A percentile compares a stretch with the other conserved stretches of the same genome.
Conservation (phyloP, 1,140 invertebrate genomes). For the Cotesia typhae region DNA sequence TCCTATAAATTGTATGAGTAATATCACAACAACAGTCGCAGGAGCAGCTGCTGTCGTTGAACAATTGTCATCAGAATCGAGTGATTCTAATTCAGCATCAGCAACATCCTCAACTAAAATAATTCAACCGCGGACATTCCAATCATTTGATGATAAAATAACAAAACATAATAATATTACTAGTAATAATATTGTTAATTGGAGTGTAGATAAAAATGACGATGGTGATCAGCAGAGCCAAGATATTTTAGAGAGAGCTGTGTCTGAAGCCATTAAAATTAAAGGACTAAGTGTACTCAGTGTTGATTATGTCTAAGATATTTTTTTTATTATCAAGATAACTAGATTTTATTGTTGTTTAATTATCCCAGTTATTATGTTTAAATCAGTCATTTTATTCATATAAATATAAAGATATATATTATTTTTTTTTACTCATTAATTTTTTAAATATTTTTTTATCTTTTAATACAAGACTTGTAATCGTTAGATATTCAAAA, state of each 20-base stretch:
- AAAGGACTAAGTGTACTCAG: conserved; percentile 72
- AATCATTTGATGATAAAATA: conserved; percentile 7
- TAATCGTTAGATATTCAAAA: too few relatives aligned
- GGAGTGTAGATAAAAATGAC: conserved; percentile 50
- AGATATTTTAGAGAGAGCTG: conserved; percentile 74
- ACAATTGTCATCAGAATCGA: conserved; percentile 18
- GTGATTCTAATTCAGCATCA: conserved; percentile 16
- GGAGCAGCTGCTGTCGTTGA: too few relatives aligned
- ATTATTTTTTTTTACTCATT: background rate
- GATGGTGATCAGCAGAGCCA: conserved; percentile 55
- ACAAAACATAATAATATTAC: too few relatives aligned
- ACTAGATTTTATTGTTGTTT: too few relatives aligned
- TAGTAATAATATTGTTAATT: conserved; percentile 26
- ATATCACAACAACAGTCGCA: background rate
- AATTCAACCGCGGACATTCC: conserved; percentile 13
- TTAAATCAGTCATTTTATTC: conserved; percentile 2
- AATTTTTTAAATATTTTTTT: too few relatives aligned
- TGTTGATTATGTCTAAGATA: conserved; percentile 61
- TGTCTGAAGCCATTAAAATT: conserved; percentile 75
- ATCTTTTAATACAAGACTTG: too few relatives aligned
- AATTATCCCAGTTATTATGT: conserved; percentile 29
- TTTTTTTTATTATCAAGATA: conserved; percentile 16
- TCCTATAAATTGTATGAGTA: conserved; percentile 26
- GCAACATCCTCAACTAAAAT: conserved; percentile 32
- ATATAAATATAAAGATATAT: too few relatives aligned